Evolutionary conservation across 2,113 vertebrate genomes (phyloP), one percentile per base, ranked within the genome.

Genomic region (Ictalurus furcatus): DNA sequence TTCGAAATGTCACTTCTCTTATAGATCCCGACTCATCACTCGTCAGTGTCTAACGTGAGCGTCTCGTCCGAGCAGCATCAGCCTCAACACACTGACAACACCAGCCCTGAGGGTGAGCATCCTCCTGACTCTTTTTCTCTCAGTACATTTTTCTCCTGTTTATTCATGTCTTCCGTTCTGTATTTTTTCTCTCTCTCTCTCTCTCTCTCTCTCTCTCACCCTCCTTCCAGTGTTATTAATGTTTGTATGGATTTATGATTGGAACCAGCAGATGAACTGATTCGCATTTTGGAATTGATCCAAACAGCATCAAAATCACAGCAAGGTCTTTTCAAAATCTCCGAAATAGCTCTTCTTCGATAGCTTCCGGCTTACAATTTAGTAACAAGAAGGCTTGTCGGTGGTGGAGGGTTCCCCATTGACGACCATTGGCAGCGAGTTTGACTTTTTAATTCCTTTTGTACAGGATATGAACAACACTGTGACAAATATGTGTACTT

Each of bases 61-160:
- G 96, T 97, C 56, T 94, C 94, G 0, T 67, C 91, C 52, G 93
- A 90, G 88, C 92, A 87, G 94, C 96, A 88, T 91, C 96, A 92
- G 83, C 97, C 37, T 84, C 81, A 97, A 40, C 89, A 95, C n/a
- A 94, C 92, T 21, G 95, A 88, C 52, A 96, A 93, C 85, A 88
- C 96, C 89, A 98, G 96, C 92, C 97, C 97, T 0, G 97, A 99
- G 96, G 97, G 98, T 99, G 80, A 58, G 82, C 16, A 1, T 54
- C 86, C 30, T 19, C 54, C 30, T 13, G n/a, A n/a, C 48, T 48
- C 63, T 73, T 23, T n/a, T 28, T 54, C 58, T n/a, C 28, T 56
- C 28, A 34, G n/a, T 61, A 44, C 2, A 19, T 21, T 52, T 79
- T 86, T 65, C 48, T 59, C 44, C 28, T 28, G 65, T 67, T 69